Conservation (phyloP, 1,140 invertebrate species). For the Copidosoma floridanum region DNA sequence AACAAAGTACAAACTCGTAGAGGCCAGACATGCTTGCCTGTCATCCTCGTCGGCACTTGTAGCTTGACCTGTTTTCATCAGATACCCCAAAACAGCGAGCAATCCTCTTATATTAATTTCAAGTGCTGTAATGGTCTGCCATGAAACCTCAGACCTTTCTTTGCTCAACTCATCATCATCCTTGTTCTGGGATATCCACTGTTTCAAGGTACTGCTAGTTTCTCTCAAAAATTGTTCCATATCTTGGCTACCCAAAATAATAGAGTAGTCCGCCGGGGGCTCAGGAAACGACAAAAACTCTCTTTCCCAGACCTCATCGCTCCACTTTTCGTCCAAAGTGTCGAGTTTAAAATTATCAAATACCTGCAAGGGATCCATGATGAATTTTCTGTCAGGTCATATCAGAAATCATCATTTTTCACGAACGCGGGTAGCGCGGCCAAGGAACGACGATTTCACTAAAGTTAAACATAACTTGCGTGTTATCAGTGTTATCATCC, state of each 20-base stretch:
- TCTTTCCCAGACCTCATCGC: constrained; percentile 53
- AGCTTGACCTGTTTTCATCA: constrained; percentile 55
- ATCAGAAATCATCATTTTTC: constrained; percentile 15
- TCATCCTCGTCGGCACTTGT: constrained; percentile 42
- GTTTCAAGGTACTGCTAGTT: constrained; percentile 34
- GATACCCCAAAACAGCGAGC: constrained; percentile 56
- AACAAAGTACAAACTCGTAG: constrained; percentile 55
- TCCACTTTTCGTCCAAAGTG: constrained; percentile 52
- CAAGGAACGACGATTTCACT: constrained; percentile 4
- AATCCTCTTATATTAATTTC: constrained; percentile 56
- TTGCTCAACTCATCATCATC: constrained; percentile 24
- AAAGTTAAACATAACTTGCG: constrained; percentile 41
- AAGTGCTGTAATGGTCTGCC: constrained; percentile 56
- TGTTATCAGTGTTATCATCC: constrained; percentile 15
- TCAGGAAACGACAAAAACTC: constrained; percentile 56
- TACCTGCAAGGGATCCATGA: constrained; percentile 45
- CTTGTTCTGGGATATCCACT: constrained; percentile 39
- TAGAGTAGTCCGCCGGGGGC: constrained; percentile 51
- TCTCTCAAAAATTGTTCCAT: constrained; percentile 44
- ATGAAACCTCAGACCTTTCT: constrained; percentile 49
- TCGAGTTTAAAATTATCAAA: constrained; percentile 48
- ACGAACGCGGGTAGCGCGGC: neutral
- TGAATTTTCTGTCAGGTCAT: constrained; percentile 19
- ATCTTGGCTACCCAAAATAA: constrained; percentile 48
- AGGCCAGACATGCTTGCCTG: constrained; percentile 48